Evolutionary conservation across 2,888 invertebrate genomes (phyloP), one percentile per base, ranked within the genome.

Genomic region (Galerucella calmariensis): DNA sequence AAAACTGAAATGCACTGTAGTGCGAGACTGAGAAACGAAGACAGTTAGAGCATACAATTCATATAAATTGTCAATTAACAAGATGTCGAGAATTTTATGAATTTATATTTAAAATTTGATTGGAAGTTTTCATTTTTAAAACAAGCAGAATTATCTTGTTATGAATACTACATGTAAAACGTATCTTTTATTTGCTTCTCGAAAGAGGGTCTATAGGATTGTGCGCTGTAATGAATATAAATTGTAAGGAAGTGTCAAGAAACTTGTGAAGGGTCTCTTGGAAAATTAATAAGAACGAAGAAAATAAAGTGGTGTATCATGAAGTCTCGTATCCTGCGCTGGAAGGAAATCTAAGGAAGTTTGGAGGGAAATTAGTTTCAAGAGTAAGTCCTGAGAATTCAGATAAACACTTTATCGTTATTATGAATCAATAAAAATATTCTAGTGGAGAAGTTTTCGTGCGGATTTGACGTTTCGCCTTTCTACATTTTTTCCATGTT

Each of bases 121-220:
- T 2, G 4, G 27, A 27, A 35, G 35, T 35, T 35, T 35, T 35
- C 4, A 35, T 6, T 35, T 35, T 41, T 9, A 41, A 2, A 48
- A 14, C 48, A 12, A 48, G 14, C 12, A 12, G 12, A 48, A 14
- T 48, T 56, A 11, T 56, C 10, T 9, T 16, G 20, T 10, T 76
- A 56, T 20, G 73, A 76, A 71, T 71, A 74, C 71, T 76, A 62
- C 63, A 56, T 67, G 67, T 74, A 70, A 74, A 72, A 16, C 46
- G 46, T 65, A 77, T 74, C 67, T 76, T 76, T 76, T 74, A 76
- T 76, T 76, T 76, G 68, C 68, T 76, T 41, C 75, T 73, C 63
- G 69, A 68, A 73, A 65, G 63, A 68, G 67, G 70, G 70, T 76
- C 71, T 76, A 71, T 51, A 71, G 73, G 75, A 71, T 76, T 67